Evolutionary conservation across 2,888 invertebrate species (phyloP), one percentile per base, ranked within the genome.

Genomic region (Cataglyphis livida): DNA sequence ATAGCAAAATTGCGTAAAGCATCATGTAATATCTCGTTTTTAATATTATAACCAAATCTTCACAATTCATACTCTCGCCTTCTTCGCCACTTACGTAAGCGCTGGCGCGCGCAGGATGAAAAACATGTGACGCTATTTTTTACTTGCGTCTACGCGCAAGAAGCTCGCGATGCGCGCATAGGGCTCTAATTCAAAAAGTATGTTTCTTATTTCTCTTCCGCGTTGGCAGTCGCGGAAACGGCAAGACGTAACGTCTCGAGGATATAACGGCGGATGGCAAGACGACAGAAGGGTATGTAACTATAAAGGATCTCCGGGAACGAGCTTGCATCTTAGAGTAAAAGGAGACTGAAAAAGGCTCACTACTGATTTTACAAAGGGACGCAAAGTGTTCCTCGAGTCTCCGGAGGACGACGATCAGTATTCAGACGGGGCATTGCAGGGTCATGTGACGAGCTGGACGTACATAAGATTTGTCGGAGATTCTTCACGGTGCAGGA

Each of bases 331-430:
- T 70, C 83, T n/a, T 75, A 54, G 82, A 86, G 87, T 76, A 85
- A 86, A 89, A 90, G 87, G 88, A 85, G 88, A 75, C 83, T 79
- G 90, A 83, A 89, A 51, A 51, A 90, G 87, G 87, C 84, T 85
- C 83, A 83, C 91, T 91, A 91, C 92, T 92, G 92, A 92, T 92
- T 92, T 91, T 89, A 91, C 91, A 92, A 92, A 92, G 91, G 90
- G 90, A 88, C 87, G 90, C 86, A 84, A 89, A 89, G 87, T 88
- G 90, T 87, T 84, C 82, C 75, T 66, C 62, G 84, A 65, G 83
- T 84, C 87, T 79, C 84, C 68, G 57, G 12, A 57, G 74, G 74
- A 73, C 78, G 54, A 21, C 89, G 87, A 89, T 89, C 89, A 89
- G 89, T 89, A 89, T 92, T 92, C 92, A 89, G 88, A 70, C 83